Evolutionary conservation across 64 coral and sea anemone genomes (phyloP).

Genomic region (Pocillopora damicornis): DNA sequence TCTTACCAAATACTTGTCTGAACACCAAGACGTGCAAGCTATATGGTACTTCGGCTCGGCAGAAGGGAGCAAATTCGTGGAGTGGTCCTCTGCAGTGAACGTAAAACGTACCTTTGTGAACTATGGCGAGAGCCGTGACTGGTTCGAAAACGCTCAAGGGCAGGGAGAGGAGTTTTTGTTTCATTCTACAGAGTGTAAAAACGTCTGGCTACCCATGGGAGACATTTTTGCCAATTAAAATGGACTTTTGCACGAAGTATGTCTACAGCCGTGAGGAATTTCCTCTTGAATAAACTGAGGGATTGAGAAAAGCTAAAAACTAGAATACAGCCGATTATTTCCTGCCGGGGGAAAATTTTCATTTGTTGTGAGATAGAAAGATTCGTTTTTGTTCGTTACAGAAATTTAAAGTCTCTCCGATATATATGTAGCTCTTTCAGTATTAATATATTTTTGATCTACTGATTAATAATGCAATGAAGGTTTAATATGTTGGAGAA

Average conservation of each 20-base stretch:
- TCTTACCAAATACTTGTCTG: slow-evolving; percentile 84
- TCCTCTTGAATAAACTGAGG: not conserved
- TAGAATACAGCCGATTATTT: too few species aligned
- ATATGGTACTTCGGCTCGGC: slow-evolving; percentile 99
- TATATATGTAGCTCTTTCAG: too few species aligned
- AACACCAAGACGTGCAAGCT: slow-evolving; percentile 92
- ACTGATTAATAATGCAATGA: too few species aligned
- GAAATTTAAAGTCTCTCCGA: too few species aligned
- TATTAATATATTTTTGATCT: too few species aligned
- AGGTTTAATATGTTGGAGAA: too few species aligned
- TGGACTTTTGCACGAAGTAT: not conserved
- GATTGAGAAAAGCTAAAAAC: not conserved
- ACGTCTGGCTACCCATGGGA: slow-evolving; percentile 96
- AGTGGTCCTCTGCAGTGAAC: slow-evolving; percentile 75
- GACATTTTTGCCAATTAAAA: slow-evolving; percentile 88
- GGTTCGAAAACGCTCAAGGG: slow-evolving; percentile 73
- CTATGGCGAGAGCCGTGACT: slow-evolving; percentile 75
- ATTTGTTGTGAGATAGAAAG: too few species aligned
- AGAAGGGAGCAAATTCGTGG: slow-evolving; percentile 91
- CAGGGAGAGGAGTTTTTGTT: slow-evolving; percentile 90
- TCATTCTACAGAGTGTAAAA: slow-evolving; percentile 72
- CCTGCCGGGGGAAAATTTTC: too few species aligned
- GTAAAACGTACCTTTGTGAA: slow-evolving; percentile 93
- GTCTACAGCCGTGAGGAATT: not conserved
- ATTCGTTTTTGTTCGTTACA: too few species aligned